Evolutionary conservation across 2,797 vertebrate species (phyloP).

Genomic region (Argentina silus): DNA sequence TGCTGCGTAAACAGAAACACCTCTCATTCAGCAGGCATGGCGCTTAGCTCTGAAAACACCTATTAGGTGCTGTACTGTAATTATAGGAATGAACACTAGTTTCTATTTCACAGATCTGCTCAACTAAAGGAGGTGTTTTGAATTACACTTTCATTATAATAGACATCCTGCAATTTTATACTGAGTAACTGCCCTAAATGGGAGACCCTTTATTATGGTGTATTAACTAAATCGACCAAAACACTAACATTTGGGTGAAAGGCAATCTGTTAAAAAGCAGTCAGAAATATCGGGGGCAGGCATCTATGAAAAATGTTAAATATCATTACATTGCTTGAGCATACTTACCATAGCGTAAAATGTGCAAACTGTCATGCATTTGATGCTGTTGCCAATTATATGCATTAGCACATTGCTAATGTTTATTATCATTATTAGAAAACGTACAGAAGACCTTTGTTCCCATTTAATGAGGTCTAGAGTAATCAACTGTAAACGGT

Average conservation of each 20-base stretch:
- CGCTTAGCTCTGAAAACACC: conserved; percentile 36
- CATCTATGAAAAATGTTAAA: background rate
- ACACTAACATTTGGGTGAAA: conserved; percentile 13
- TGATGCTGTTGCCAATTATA: background rate
- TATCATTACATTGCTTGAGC: background rate
- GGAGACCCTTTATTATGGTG: conserved; percentile 30
- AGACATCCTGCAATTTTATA: conserved; percentile 39
- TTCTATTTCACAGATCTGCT: conserved; percentile 40
- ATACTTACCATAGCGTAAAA: background rate
- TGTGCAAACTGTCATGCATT: background rate
- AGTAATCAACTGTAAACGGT: background rate
- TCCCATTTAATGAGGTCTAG: conserved; percentile 1
- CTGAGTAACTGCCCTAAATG: conserved; percentile 27
- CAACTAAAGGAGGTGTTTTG: conserved; percentile 26
- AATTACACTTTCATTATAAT: conserved; percentile 27
- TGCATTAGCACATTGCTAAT: background rate
- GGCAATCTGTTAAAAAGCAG: conserved; percentile 3
- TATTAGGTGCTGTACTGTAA: conserved; percentile 53
- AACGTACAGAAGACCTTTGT: background rate
- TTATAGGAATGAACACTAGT: conserved; percentile 50
- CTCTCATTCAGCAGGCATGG: conserved; percentile 32
- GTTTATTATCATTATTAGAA: conserved; percentile 1
- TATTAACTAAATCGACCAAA: conserved; percentile 42
- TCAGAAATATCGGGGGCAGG: conserved; percentile 3
- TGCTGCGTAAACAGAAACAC: conserved; percentile 33